A percentile compares a stretch with the other conserved stretches of the same genome.
Conservation (phyloP, 1,140 invertebrate genomes). For the Orussus abietinus region DNA sequence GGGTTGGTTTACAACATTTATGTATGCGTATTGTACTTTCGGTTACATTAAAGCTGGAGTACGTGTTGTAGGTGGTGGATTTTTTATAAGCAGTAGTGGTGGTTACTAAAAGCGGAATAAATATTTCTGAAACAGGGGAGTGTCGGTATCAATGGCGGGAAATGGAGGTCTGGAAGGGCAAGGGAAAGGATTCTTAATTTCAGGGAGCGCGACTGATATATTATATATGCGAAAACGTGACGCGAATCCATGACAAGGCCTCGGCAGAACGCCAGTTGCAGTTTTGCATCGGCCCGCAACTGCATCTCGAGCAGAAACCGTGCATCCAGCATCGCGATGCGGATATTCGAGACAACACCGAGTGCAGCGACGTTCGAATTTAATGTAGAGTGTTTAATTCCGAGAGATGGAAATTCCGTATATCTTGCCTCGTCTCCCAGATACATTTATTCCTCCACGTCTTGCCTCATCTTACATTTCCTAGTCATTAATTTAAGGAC, state of each 20-base stretch:
- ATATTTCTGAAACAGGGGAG: background rate
- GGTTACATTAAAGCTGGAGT: background rate
- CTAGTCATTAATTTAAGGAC: too few species aligned
- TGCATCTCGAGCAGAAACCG: slow-evolving; percentile 18
- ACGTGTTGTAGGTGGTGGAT: too few species aligned
- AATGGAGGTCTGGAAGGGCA: background rate
- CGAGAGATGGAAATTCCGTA: too few species aligned
- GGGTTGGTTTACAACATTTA: too few species aligned
- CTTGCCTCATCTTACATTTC: too few species aligned
- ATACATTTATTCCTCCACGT: too few species aligned
- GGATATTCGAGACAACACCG: too few species aligned
- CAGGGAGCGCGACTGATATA: slow-evolving; percentile 14
- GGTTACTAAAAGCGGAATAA: background rate
- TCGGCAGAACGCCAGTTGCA: slow-evolving; percentile 22
- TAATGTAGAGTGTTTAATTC: too few species aligned
- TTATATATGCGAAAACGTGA: slow-evolving; percentile 22
- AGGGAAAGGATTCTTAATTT: slow-evolving; percentile 21
- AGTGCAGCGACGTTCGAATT: too few species aligned
- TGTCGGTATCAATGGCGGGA: background rate
- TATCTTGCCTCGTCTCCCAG: too few species aligned
- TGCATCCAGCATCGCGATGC: too few species aligned
- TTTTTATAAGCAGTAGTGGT: too few species aligned
- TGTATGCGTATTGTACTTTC: background rate
- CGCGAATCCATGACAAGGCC: slow-evolving; percentile 19
- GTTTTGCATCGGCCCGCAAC: slow-evolving; percentile 10